Conservation (phyloP, 2,797 vertebrate species). For the Apogon hyalosoma region DNA sequence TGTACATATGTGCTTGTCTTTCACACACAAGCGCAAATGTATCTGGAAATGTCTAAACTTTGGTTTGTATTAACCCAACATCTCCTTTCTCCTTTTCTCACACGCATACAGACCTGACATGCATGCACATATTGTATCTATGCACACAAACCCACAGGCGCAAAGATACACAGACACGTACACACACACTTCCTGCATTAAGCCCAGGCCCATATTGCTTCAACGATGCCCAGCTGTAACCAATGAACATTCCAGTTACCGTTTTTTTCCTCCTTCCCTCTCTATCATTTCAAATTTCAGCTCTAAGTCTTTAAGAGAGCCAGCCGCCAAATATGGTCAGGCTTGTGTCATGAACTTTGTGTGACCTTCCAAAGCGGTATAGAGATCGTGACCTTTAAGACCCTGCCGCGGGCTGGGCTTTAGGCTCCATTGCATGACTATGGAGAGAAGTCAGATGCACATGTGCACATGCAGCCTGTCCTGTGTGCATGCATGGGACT, state of each 20-base stretch:
- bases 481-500: conserved; percentile 2
- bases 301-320: conserved; percentile 80
- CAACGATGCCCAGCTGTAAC: conserved; percentile 84
- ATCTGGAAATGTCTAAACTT: conserved; percentile 69
- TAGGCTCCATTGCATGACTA: conserved; percentile 50
- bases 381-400: conserved; percentile 78
- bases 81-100: conserved; percentile 49
- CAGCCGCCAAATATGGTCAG: conserved; percentile 76
- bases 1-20: conserved; percentile 46
- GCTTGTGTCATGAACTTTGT: conserved; percentile 78
- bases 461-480: conserved; percentile 3
- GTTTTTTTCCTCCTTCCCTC: conserved; percentile 66
- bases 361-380: conserved; percentile 73
- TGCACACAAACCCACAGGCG: not conserved
- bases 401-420: conserved; percentile 70
- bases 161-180: conserved; percentile 32
- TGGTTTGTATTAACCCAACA: conserved; percentile 58
- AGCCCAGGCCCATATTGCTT: conserved; percentile 74
- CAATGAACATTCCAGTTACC: conserved; percentile 82
- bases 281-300: conserved; percentile 83
- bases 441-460: conserved; percentile 32
- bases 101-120: conserved; percentile 39
- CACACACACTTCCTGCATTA: conserved; percentile 75
- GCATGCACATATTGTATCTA: conserved; percentile 1
- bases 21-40: conserved; percentile 41